These are phyloP conservation scores for Corythoichthys intestinalis DNA, from an alignment of 2,113 vertebrate genomes.

Conservation along the genomic window DNA sequence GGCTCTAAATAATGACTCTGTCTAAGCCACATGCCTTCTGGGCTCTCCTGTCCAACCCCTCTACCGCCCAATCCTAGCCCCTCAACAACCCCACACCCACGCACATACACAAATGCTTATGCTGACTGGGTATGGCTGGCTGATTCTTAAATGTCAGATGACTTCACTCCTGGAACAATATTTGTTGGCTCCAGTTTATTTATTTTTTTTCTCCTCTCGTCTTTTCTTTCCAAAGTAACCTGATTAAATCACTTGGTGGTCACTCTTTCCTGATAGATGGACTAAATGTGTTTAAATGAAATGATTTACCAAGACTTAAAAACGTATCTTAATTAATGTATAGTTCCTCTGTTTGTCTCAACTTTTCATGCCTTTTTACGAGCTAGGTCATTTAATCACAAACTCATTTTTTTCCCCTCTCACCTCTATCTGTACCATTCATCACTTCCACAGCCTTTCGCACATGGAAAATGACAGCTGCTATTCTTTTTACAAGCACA, in stretches of 20 bases:
- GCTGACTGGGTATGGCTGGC: slow-evolving; percentile 40
- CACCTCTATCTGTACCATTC: slow-evolving; percentile 1
- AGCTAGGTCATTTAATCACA: background rate
- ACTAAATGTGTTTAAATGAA: background rate
- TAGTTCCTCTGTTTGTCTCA: background rate
- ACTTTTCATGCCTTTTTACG: background rate
- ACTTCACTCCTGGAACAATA: slow-evolving; percentile 59
- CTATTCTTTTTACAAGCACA: background rate
- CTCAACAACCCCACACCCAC: slow-evolving; percentile 7
- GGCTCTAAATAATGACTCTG: slow-evolving; percentile 69
- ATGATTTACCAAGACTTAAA: background rate
- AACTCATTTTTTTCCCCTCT: background rate
- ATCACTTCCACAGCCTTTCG: slow-evolving; percentile 14
- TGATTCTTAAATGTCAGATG: slow-evolving; percentile 69
- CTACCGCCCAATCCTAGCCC: slow-evolving; percentile 12
- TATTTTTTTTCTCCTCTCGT: slow-evolving; percentile 7
- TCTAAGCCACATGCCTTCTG: slow-evolving; percentile 59
- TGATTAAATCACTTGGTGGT: background rate
- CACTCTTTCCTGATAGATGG: background rate
- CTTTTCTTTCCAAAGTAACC: slow-evolving; percentile 4
- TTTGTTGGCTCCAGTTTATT: slow-evolving; percentile 40
- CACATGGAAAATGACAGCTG: background rate
- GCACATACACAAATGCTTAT: slow-evolving; percentile 15
- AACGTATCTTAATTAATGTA: background rate
- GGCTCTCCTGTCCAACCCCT: slow-evolving; percentile 47